Evolutionary conservation across 2,888 invertebrate species (phyloP).

Genomic region (Cheilosia soror): DNA sequence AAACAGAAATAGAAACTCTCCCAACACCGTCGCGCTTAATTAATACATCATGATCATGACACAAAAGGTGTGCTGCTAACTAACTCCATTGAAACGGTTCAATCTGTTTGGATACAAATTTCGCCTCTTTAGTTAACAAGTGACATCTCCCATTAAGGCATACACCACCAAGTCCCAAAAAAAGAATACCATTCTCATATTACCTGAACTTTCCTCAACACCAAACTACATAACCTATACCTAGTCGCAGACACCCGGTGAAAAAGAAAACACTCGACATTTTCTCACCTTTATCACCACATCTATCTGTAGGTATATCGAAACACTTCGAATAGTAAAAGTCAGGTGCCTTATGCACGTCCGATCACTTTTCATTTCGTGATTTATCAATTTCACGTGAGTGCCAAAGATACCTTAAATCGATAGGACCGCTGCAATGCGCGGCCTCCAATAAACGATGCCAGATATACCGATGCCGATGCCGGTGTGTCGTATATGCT

Average conservation of each 20-base stretch:
- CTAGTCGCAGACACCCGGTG: not conserved
- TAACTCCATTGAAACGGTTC: conserved; percentile 34
- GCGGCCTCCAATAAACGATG: conserved; percentile 48
- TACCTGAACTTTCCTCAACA: conserved; percentile 54
- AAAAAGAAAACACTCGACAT: conserved; percentile 36
- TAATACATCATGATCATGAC: conserved; percentile 46
- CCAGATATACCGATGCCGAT: conserved; percentile 15
- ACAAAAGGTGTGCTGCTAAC: conserved; percentile 57
- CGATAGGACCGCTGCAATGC: conserved; percentile 47
- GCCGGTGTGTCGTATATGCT: conserved; percentile 24
- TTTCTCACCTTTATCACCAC: conserved; percentile 53
- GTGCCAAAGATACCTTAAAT: conserved; percentile 70
- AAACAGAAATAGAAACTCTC: conserved; percentile 45
- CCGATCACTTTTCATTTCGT: conserved; percentile 75
- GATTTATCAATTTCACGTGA: conserved; percentile 74
- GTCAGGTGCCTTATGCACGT: conserved; percentile 69
- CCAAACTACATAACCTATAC: not conserved
- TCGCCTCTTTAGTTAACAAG: conserved; percentile 42
- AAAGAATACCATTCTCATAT: conserved; percentile 22
- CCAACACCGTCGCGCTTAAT: conserved; percentile 38
- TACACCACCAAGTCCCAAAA: conserved; percentile 23
- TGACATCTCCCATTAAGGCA: conserved; percentile 51
- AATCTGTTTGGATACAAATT: conserved; percentile 27
- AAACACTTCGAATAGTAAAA: conserved; percentile 49
- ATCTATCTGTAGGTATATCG: not conserved